phyloP scores from a whole-genome alignment of 2,113 vertebrate species.

The Loxodonta africana region DNA sequence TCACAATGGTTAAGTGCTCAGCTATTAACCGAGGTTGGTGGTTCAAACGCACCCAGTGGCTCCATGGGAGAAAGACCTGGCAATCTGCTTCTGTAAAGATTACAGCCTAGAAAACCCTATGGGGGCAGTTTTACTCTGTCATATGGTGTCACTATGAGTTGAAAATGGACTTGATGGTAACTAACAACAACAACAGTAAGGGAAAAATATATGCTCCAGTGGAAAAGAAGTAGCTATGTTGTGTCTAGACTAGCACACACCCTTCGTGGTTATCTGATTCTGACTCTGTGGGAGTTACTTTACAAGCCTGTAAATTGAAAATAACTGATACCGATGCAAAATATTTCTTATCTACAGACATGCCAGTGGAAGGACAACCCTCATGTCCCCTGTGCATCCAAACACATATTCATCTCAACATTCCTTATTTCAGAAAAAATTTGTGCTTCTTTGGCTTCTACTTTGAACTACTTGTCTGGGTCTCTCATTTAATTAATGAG shows the following conservation, averaged over 20 bases:
- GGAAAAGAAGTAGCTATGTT: neutral
- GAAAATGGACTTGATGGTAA: neutral
- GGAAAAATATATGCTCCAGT: neutral
- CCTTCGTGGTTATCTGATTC: neutral
- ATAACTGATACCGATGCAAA: neutral
- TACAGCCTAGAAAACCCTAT: neutral
- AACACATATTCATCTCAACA: neutral
- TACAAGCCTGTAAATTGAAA: slow-evolving; percentile 8
- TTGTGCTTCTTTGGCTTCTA: neutral
- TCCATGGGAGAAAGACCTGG: neutral
- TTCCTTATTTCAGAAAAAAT: neutral
- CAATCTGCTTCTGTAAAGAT: neutral
- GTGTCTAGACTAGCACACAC: neutral
- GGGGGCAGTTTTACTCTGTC: neutral
- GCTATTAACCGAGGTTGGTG: neutral
- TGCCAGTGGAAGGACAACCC: neutral
- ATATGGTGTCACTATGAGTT: neutral
- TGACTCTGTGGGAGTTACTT: neutral
- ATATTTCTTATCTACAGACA: neutral
- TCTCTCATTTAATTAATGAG: neutral
- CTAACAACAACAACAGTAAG: neutral
- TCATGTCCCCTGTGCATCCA: neutral
- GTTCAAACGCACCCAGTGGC: neutral
- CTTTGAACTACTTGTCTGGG: neutral
- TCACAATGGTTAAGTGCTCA: neutral